These are phyloP conservation scores for Pterobdella sp. DNA, from an alignment of 2,888 invertebrate genomes.

Conservation along the genomic window DNA sequence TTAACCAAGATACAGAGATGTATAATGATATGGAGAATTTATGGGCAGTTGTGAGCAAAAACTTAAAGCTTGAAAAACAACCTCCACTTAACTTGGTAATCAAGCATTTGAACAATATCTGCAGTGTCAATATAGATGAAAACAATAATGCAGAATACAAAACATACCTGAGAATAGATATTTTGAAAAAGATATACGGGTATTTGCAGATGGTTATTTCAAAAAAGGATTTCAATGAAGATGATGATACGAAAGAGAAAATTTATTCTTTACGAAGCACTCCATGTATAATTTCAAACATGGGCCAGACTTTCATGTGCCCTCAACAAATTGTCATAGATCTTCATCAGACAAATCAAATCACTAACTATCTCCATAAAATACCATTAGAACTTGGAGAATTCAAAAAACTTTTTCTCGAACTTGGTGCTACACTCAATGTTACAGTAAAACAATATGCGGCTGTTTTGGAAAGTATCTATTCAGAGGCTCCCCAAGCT, in stretches of 20 bases:
- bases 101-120: conserved; percentile 32
- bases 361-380: conserved; percentile 39
- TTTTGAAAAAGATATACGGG: conserved; percentile 38
- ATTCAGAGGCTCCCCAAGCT: conserved; percentile 29
- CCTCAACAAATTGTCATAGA: conserved; percentile 38
- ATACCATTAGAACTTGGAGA: conserved; percentile 39
- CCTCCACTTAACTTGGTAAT: conserved; percentile 34
- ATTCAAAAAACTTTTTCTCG: conserved; percentile 38
- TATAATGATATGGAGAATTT: conserved; percentile 25
- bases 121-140: conserved; percentile 2
- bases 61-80: conserved; percentile 33
- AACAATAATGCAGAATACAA: conserved; percentile 32
- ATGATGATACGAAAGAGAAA: conserved; percentile 10
- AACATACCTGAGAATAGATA: conserved; percentile 37
- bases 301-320: conserved; percentile 36
- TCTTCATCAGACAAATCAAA: conserved; percentile 39
- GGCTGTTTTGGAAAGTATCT: conserved; percentile 36
- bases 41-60: conserved; percentile 27
- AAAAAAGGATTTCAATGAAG: conserved; percentile 25
- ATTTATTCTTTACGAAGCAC: conserved; percentile 21
- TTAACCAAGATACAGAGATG: conserved; percentile 1
- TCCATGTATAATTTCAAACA: conserved; percentile 36
- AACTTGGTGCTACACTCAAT: conserved; percentile 36
- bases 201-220: conserved; percentile 34
- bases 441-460: conserved; percentile 39